Percentiles rank a stretch among this genome's conserved stretches.
phyloP scores from a whole-genome alignment of 2,113 vertebrate species.

The Apteryx owenii region DNA sequence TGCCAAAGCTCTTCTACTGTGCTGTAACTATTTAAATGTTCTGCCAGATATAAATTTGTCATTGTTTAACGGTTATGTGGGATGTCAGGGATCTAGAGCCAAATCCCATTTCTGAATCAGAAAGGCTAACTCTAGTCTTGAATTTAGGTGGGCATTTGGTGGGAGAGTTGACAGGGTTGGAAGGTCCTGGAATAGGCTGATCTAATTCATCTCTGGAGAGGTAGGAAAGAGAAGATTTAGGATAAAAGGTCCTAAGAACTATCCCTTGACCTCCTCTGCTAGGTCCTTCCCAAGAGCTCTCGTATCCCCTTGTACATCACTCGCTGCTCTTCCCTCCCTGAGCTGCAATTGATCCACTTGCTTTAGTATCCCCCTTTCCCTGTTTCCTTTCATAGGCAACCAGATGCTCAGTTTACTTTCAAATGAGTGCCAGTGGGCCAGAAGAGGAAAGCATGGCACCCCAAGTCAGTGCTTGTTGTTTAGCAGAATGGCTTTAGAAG shows the following conservation, averaged over 20 bases:
- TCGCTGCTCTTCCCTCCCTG: background rate
- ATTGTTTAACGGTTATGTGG: background rate
- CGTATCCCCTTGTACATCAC: fast-evolving
- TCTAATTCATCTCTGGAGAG: background rate
- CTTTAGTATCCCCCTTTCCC: background rate
- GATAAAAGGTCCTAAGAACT: background rate
- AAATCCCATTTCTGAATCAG: background rate
- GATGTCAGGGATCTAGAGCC: background rate
- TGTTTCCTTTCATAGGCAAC: background rate
- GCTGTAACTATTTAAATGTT: background rate
- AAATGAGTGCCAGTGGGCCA: background rate
- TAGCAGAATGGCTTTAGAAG: background rate
- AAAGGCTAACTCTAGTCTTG: background rate
- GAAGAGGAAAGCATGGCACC: background rate
- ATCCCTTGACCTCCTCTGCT: background rate
- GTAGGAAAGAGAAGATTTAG: background rate
- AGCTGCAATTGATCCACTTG: background rate
- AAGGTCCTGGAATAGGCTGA: background rate
- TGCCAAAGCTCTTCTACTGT: background rate
- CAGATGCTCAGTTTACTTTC: background rate
- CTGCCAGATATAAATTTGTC: background rate
- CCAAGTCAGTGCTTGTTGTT: background rate
- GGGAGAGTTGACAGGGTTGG: background rate
- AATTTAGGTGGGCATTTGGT: background rate
- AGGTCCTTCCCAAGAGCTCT: background rate